A percentile compares a stretch with the other conserved stretches of the same genome.
Evolutionary conservation across 2,888 invertebrate genomes (phyloP).

Genomic region (Agriotes lineatus): DNA sequence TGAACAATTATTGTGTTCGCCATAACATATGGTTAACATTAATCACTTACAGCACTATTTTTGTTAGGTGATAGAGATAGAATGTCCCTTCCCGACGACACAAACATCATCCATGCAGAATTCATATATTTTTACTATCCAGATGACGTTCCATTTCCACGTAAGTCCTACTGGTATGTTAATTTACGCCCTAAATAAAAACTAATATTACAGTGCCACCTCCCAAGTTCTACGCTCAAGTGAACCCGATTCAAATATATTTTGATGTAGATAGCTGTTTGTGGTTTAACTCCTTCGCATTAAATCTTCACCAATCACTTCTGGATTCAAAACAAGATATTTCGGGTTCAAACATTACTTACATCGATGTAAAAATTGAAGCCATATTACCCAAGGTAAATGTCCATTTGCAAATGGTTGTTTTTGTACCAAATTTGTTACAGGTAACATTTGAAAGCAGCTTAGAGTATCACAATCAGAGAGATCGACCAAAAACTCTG

Average conservation of each 20-base stretch:
- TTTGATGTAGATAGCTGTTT: constrained; percentile 90
- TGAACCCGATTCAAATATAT: constrained; percentile 90
- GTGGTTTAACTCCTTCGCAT: constrained; percentile 94
- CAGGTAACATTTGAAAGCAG: constrained; percentile 85
- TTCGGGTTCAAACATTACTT: constrained; percentile 67
- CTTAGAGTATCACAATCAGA: constrained; percentile 81
- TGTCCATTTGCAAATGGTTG: no score
- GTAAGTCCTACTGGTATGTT: no score
- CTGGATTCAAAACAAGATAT: constrained; percentile 67
- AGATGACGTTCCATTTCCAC: constrained; percentile 87
- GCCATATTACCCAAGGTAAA: constrained; percentile 92
- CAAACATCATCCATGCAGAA: constrained; percentile 94
- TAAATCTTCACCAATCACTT: constrained; percentile 86
- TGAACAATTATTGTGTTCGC: no score
- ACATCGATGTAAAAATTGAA: constrained; percentile 90
- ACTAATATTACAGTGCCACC: constrained; percentile 83
- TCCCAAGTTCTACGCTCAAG: constrained; percentile 90
- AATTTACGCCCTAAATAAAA: no score
- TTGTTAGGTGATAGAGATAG: constrained; percentile 78
- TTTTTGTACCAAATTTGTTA: no score
- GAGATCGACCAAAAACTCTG: constrained; percentile 88
- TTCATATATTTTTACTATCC: constrained; percentile 97
- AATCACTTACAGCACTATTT: constrained; percentile 41
- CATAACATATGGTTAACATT: no score
- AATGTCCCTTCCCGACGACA: constrained; percentile 89